A percentile compares a stretch with the other conserved stretches of the same genome.
Conservation (phyloP, 2,113 vertebrate genomes). For the Misgurnus anguillicaudatus region DNA sequence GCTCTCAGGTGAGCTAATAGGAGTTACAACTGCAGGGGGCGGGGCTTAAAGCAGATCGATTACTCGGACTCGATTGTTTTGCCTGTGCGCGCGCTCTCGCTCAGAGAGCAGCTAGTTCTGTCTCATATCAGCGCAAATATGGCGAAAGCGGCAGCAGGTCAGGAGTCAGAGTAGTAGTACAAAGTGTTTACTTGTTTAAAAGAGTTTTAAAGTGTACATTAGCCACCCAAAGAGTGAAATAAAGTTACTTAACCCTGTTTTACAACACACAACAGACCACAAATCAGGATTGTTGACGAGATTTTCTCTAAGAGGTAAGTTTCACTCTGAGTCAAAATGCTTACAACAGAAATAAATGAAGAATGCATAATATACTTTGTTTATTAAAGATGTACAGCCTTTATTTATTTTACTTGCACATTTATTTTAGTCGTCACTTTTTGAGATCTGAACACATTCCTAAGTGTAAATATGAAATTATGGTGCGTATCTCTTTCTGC, state of each 20-base stretch:
- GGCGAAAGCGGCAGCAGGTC: conserved; percentile 7
- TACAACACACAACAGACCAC: neutral
- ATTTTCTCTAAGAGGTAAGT: conserved; percentile 21
- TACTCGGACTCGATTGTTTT: neutral
- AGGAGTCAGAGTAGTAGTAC: neutral
- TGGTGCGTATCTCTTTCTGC: neutral
- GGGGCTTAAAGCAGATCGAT: neutral
- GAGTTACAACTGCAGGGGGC: neutral
- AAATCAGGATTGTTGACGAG: neutral
- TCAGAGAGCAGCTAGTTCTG: neutral
- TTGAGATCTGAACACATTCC: neutral
- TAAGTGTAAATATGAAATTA: neutral
- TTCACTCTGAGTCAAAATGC: neutral
- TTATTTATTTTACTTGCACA: neutral
- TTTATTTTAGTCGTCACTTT: neutral
- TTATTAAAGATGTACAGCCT: neutral
- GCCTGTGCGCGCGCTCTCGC: neutral
- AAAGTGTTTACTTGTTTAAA: neutral
- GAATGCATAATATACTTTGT: neutral
- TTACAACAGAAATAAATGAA: neutral
- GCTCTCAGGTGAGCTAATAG: neutral
- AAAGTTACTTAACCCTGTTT: neutral
- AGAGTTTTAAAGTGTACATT: neutral
- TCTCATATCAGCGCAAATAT: conserved; percentile 27
- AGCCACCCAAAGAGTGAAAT: neutral